A percentile compares a stretch with the other conserved stretches of the same genome.
Conservation (phyloP, 2,797 vertebrate genomes). For the Trachurus trachurus region DNA sequence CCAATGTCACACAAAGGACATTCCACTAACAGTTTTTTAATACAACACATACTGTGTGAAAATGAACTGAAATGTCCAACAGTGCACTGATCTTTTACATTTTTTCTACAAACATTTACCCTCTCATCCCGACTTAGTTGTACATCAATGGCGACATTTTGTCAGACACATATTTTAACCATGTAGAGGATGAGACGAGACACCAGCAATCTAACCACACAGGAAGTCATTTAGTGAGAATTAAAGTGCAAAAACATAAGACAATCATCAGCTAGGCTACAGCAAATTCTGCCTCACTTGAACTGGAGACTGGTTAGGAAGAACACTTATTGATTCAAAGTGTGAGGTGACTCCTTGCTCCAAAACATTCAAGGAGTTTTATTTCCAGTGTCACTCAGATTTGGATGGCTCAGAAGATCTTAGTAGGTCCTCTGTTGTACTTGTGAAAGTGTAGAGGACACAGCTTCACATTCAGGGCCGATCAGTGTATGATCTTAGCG, state of each 20-base stretch:
- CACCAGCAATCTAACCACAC: constrained; percentile 54
- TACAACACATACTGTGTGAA: constrained; percentile 54
- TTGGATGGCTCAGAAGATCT: constrained; percentile 78
- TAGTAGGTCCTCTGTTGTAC: constrained; percentile 55
- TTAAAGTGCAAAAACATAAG: constrained; percentile 80
- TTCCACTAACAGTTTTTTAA: constrained; percentile 48
- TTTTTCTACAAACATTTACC: constrained; percentile 32
- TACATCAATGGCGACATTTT: constrained; percentile 58
- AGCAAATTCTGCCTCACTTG: constrained; percentile 73
- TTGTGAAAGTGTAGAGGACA: constrained; percentile 57
- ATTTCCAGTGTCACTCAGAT: constrained; percentile 83
- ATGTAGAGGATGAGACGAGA: constrained; percentile 60
- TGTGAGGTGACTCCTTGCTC: constrained; percentile 68
- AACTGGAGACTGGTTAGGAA: constrained; percentile 75
- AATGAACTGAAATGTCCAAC: constrained; percentile 51
- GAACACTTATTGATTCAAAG: constrained; percentile 74
- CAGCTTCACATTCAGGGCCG: constrained; percentile 73
- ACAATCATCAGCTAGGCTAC: constrained; percentile 81
- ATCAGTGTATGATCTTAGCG: constrained; percentile 83
- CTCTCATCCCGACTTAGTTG: constrained; percentile 37
- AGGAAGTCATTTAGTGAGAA: constrained; percentile 70
- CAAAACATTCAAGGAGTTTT: constrained; percentile 68
- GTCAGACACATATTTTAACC: constrained; percentile 48
- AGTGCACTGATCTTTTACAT: constrained; percentile 48
- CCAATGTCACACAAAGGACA: constrained; percentile 70